Percentiles rank a stretch among this genome's conserved stretches.
These are phyloP conservation scores for Panagrolaimus sp. DNA, from an alignment of 1,140 invertebrate species.

Conservation along the genomic window DNA sequence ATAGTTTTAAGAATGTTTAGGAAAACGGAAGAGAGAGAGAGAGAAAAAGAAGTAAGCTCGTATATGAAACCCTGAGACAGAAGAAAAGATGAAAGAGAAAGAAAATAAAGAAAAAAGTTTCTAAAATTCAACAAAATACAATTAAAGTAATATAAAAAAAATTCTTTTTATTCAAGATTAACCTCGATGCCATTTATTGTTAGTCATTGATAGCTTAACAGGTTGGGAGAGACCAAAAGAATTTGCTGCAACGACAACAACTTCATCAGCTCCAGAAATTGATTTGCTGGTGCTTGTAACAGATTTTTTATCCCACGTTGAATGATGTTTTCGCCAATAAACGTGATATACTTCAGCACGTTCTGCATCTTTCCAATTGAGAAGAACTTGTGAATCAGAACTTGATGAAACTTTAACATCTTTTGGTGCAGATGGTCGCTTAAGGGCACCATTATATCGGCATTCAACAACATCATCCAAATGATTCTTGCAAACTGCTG, in stretches of 20 bases:
- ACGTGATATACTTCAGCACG: constrained; percentile 36
- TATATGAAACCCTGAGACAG: not conserved
- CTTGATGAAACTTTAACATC: not conserved
- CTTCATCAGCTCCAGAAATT: constrained; percentile 27
- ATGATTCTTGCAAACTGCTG: constrained; percentile 18
- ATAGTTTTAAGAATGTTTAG: not conserved
- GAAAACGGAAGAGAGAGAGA: not conserved
- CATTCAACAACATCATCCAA: not conserved
- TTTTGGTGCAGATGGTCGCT: not conserved
- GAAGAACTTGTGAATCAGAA: not conserved
- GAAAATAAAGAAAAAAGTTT: not conserved
- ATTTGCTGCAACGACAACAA: constrained; percentile 37
- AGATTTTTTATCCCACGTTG: constrained; percentile 27
- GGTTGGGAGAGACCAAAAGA: constrained; percentile 29
- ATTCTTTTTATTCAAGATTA: not conserved
- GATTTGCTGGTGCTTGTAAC: constrained; percentile 29
- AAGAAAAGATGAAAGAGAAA: constrained; percentile 12
- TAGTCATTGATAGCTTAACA: constrained; percentile 10
- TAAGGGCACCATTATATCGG: not conserved
- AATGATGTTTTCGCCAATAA: constrained; percentile 27
- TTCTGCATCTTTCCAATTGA: constrained; percentile 26
- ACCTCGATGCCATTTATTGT: constrained; percentile 2
- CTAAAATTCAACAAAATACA: no score
- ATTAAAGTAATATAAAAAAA: not conserved
- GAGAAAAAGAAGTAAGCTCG: constrained; percentile 9